phyloP scores from a whole-genome alignment of 2,797 vertebrate species.

The Hypotaenidia philippensis region DNA sequence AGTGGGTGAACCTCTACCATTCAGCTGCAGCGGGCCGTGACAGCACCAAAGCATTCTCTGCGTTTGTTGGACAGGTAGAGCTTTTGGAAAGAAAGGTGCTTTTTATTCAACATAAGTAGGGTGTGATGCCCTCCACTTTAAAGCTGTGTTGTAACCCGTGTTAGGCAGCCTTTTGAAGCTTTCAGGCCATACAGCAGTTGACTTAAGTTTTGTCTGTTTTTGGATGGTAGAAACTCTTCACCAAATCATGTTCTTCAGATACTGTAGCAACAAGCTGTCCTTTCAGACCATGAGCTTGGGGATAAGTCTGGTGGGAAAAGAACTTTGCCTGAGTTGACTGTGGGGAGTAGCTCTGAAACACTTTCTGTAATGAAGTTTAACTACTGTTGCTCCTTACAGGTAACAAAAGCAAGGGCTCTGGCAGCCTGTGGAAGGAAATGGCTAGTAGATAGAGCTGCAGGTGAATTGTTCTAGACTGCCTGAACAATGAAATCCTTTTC shows the following conservation, averaged over 20 bases:
- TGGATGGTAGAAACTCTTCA: background rate
- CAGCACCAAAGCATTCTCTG: conserved; percentile 99
- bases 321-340: background rate
- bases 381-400: background rate
- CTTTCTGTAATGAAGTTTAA: background rate
- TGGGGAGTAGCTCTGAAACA: background rate
- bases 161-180: conserved; percentile 23
- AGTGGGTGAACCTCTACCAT: conserved; percentile 99
- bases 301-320: background rate
- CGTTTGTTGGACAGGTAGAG: conserved; percentile 98
- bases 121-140: conserved; percentile 76
- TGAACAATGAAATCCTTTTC: background rate
- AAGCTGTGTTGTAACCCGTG: conserved; percentile 71
- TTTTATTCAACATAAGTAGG: conserved; percentile 85
- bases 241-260: background rate
- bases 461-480: background rate
- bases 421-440: background rate
- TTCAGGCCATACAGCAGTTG: background rate
- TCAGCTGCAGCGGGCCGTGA: conserved; percentile 97
- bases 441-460: background rate
- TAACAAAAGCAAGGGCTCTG: background rate
- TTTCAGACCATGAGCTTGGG: background rate
- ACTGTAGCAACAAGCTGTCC: background rate
- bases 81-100: conserved; percentile 84
- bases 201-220: background rate